A percentile compares a stretch with the other conserved stretches of the same genome.
These are phyloP conservation scores for Endotricha flammealis DNA, from an alignment of 2,888 invertebrate species.

Conservation along the genomic window DNA sequence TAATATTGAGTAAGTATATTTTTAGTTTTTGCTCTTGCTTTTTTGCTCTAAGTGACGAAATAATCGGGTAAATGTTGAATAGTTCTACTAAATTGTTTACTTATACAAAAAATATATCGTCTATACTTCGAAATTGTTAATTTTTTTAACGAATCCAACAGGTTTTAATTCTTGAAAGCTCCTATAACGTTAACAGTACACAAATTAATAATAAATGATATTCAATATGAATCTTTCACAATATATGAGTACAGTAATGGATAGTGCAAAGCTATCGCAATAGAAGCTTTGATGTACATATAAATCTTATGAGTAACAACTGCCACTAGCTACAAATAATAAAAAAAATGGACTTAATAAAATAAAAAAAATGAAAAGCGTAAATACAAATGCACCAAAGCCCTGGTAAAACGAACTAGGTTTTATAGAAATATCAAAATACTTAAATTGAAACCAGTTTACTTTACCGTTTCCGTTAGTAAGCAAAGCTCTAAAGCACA, in stretches of 20 bases:
- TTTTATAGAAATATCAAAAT: background rate
- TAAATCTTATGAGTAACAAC: constrained; percentile 14
- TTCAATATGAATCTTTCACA: background rate
- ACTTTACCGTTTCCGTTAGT: constrained; percentile 37
- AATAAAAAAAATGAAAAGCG: constrained; percentile 30
- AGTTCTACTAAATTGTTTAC: too few species aligned
- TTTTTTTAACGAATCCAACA: background rate
- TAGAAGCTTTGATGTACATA: constrained; percentile 48
- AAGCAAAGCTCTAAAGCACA: constrained; percentile 48
- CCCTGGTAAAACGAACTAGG: constrained; percentile 30
- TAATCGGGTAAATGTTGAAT: too few species aligned
- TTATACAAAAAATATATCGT: too few species aligned
- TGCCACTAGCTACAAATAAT: constrained; percentile 15
- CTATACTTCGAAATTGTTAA: background rate
- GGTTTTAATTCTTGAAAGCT: constrained; percentile 30
- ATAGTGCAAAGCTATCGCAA: constrained; percentile 40
- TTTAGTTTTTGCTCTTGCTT: too few species aligned
- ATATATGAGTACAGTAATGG: background rate
- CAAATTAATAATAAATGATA: background rate
- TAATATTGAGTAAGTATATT: too few species aligned
- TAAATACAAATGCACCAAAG: constrained; percentile 23
- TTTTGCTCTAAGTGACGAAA: too few species aligned
- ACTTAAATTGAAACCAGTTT: constrained; percentile 25
- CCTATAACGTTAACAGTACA: constrained; percentile 28
- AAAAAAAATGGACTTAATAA: constrained; percentile 17